Evolutionary conservation across 2,888 invertebrate species (phyloP), one percentile per base, ranked within the genome.

Genomic region (Anagyrus pseudococci): DNA sequence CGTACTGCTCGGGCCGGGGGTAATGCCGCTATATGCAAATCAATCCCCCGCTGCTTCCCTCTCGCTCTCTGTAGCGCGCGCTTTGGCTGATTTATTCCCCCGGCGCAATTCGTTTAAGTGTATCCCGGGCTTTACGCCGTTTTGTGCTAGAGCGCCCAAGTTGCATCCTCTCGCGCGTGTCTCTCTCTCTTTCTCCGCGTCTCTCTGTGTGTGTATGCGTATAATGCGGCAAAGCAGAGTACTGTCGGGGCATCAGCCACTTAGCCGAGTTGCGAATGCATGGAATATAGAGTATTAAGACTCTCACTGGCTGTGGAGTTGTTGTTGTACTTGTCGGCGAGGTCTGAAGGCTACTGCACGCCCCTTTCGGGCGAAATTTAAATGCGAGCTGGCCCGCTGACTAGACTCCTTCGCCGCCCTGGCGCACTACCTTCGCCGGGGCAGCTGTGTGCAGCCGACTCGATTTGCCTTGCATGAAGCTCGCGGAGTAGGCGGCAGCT

Each of bases 401-500:
- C 29, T 4, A 10, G 4, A 10, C 10, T 29, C 10, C 29, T 29
- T 4, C 10, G 10, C 29, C 6, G 41, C 15, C n/a, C 15, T n/a
- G 17, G 8, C 41, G 41, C 41, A n/a, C 7, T 41, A 6, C 41
- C 41, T 10, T 4, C 7, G 6, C n/a, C 41, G 13, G 13, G 41
- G 15, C 41, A 4, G 15, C 41, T 41, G n/a, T n/a, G n/a, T n/a
- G n/a, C n/a, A n/a, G n/a, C n/a, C 41, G 15, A 70, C 73, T 77
- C 73, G 77, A 80, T 80, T 79, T 80, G 78, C 79, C 80, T 80
- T 80, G 78, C 78, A 80, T 79, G 80, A 80, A 79, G 75, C 74
- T 76, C 73, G 71, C 70, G 71, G 68, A 65, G 66, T 29, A 40
- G 26, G 37, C n/a, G n/a, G n/a, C n/a, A n/a, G n/a, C n/a, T n/a